These are phyloP conservation scores for Torymus texanus DNA, from an alignment of 2,888 invertebrate species.

Conservation along the genomic window DNA sequence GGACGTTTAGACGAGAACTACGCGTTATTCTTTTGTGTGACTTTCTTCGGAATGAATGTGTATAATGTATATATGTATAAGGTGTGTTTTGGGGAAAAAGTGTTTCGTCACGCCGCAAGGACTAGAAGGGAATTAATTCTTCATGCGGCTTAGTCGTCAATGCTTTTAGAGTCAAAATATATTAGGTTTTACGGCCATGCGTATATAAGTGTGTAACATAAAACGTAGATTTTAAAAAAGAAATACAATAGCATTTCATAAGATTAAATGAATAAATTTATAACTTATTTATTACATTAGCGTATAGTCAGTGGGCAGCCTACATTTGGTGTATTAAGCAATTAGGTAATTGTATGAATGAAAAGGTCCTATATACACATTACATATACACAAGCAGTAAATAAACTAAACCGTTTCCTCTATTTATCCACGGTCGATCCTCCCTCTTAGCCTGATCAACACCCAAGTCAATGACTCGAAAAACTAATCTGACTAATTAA, in stretches of 20 bases:
- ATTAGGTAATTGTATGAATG: constrained; percentile 8
- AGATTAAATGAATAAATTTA: too few relatives aligned
- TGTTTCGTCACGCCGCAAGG: constrained; percentile 7
- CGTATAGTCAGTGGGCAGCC: too few relatives aligned
- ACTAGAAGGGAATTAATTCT: neutral
- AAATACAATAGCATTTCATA: too few relatives aligned
- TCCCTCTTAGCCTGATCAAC: constrained; percentile 22
- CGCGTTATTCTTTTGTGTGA: constrained; percentile 17
- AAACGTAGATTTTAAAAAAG: too few relatives aligned
- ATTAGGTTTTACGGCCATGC: too few relatives aligned
- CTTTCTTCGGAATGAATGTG: neutral
- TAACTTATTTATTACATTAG: too few relatives aligned
- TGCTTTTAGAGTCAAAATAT: neutral
- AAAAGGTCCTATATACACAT: constrained; percentile 1
- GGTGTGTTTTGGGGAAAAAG: constrained; percentile 4
- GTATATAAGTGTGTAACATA: too few relatives aligned
- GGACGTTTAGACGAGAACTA: constrained; percentile 6
- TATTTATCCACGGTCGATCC: neutral
- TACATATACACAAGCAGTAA: neutral
- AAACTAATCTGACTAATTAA: constrained; percentile 44
- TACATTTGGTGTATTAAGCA: too few relatives aligned
- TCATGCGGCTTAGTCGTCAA: neutral
- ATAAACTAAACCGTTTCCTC: neutral
- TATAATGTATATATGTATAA: too few relatives aligned
- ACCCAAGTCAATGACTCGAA: constrained; percentile 24